Evolutionary conservation across 1,140 invertebrate species (phyloP).

Genomic region (Mya arenaria): DNA sequence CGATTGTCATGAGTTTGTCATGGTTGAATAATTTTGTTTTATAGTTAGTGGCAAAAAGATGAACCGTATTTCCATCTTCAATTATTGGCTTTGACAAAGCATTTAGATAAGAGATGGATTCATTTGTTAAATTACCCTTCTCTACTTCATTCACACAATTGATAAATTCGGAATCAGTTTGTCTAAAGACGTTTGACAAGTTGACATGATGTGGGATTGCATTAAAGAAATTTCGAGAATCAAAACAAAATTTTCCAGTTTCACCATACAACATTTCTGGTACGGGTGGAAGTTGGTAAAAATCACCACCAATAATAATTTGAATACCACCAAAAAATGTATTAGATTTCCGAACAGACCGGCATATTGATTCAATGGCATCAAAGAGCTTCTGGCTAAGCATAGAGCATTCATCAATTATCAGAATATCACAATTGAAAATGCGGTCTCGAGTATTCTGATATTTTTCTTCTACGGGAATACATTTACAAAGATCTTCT

Average conservation of each 20-base stretch:
- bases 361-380: neutral
- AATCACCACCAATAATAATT: conserved; percentile 1
- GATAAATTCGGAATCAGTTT: no score
- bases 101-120: no score
- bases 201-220: conserved; percentile 6
- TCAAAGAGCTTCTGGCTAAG: conserved; percentile 1
- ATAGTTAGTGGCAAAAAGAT: no score
- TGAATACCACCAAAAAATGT: neutral
- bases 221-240: neutral
- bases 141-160: no score
- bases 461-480: neutral
- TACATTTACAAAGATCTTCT: neutral
- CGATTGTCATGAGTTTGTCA: no score
- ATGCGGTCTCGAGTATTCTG: neutral
- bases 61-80: no score
- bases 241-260: conserved; percentile 20
- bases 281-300: neutral
- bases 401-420: conserved; percentile 11
- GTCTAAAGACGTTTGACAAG: no score
- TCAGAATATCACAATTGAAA: neutral
- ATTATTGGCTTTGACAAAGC: no score
- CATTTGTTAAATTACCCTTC: no score
- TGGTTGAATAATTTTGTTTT: no score
- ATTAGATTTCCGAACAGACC: neutral
- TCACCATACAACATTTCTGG: neutral